These are phyloP conservation scores for Neoaliturus tenellus DNA, from an alignment of 2,888 invertebrate genomes.

Conservation along the genomic window DNA sequence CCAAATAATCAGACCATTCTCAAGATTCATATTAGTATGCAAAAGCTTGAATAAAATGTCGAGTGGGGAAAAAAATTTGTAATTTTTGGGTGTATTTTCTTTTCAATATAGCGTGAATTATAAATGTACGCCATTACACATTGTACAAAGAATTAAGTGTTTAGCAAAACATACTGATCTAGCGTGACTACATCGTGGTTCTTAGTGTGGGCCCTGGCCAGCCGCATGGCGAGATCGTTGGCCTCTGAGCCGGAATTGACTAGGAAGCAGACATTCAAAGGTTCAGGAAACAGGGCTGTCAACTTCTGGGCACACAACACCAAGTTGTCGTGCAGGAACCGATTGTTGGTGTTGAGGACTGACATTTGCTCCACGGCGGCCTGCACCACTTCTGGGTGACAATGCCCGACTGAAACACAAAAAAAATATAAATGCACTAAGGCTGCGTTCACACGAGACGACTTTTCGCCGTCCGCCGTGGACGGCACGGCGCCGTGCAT, in stretches of 20 bases:
- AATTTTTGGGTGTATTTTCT: no score
- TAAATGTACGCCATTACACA: no score
- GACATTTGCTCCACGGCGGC: slow-evolving; percentile 95
- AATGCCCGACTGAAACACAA: slow-evolving; percentile 91
- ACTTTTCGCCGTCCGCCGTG: no score
- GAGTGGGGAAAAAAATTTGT: no score
- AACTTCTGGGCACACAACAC: slow-evolving; percentile 93
- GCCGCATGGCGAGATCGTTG: slow-evolving; percentile 95
- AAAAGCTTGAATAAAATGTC: no score
- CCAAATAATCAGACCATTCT: no score
- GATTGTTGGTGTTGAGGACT: slow-evolving; percentile 94
- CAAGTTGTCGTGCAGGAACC: slow-evolving; percentile 97
- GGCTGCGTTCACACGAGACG: no score
- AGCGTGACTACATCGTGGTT: slow-evolving; percentile 93
- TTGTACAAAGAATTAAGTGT: slow-evolving; percentile 31
- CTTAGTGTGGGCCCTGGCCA: slow-evolving; percentile 93
- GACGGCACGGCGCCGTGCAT: no score
- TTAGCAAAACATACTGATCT: slow-evolving; percentile 90
- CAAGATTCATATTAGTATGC: no score
- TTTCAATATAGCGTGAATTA: no score
- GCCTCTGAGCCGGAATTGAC: slow-evolving; percentile 99
- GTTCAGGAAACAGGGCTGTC: slow-evolving; percentile 88
- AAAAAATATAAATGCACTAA: no score
- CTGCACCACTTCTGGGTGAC: slow-evolving; percentile 95
- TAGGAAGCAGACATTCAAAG: slow-evolving; percentile 94